Evolutionary conservation across 2,797 vertebrate genomes (phyloP).

Genomic region (Gouania willdenowi): DNA sequence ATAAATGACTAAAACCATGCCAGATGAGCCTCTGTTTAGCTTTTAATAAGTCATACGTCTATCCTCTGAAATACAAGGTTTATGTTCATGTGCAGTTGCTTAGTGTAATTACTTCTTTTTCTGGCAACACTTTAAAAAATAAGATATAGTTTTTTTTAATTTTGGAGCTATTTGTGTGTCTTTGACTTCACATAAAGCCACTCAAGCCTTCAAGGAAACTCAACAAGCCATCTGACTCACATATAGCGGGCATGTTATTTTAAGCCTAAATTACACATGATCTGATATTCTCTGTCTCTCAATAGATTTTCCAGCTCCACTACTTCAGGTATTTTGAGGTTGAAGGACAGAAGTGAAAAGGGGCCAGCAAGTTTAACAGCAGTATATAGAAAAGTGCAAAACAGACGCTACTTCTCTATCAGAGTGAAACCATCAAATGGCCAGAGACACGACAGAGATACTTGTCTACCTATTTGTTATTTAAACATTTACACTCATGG

Average conservation of each 20-base stretch:
- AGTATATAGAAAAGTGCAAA: constrained; percentile 14
- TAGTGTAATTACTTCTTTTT: no score
- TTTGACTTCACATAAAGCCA: no score
- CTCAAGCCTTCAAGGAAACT: constrained; percentile 43
- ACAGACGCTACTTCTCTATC: constrained; percentile 8
- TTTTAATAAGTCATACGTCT: no score
- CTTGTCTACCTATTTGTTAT: constrained; percentile 25
- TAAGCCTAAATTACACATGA: constrained; percentile 51
- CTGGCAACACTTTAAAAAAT: no score
- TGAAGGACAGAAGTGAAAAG: constrained; percentile 34
- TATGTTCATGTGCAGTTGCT: no score
- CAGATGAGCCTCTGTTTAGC: no score
- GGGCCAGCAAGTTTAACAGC: constrained; percentile 41
- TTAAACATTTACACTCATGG: constrained; percentile 39
- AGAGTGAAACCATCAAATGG: constrained; percentile 31
- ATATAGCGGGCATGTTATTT: constrained; percentile 55
- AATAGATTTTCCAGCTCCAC: constrained; percentile 55
- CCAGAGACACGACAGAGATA: constrained; percentile 26
- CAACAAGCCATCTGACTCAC: constrained; percentile 7
- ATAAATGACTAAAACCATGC: no score
- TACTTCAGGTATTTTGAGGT: constrained; percentile 22
- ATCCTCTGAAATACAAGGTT: no score
- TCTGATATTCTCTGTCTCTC: constrained; percentile 45
- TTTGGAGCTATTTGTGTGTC: no score
- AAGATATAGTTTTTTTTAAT: no score